A percentile compares a stretch with the other conserved stretches of the same genome.
These are phyloP conservation scores for Thera britannica DNA, from an alignment of 2,888 invertebrate genomes.

Conservation along the genomic window DNA sequence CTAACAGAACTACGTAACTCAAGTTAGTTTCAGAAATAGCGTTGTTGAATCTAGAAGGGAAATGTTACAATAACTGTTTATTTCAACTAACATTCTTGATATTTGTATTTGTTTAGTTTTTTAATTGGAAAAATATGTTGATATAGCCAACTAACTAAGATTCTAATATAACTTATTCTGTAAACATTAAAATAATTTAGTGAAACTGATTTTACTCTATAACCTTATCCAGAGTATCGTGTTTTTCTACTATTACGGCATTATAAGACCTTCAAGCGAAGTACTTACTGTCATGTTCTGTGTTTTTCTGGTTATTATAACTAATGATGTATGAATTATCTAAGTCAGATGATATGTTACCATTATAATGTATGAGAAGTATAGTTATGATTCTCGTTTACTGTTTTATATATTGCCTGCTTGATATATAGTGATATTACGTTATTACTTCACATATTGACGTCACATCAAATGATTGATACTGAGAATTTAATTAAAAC, in stretches of 20 bases:
- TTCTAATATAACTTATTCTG: constrained; percentile 7
- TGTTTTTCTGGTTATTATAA: constrained; percentile 14
- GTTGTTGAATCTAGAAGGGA: not conserved
- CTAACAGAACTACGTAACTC: no score
- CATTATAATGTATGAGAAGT: no score
- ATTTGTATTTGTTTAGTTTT: constrained; percentile 2
- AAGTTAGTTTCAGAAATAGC: no score
- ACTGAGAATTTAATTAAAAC: constrained; percentile 32
- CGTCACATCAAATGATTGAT: not conserved
- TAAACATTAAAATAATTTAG: constrained; percentile 2
- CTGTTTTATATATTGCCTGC: not conserved
- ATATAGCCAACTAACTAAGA: constrained; percentile 4
- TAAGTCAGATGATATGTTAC: no score
- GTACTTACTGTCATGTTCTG: not conserved
- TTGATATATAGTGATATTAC: no score
- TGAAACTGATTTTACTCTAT: constrained; percentile 6
- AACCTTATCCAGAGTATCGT: constrained; percentile 14
- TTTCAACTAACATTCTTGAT: not conserved
- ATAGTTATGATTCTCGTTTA: constrained; percentile 6
- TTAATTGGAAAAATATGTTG: not conserved
- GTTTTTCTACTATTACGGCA: constrained; percentile 15
- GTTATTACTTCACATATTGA: not conserved
- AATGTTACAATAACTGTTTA: constrained; percentile 9
- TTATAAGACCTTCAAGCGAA: constrained; percentile 8
- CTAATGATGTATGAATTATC: constrained; percentile 17